Conservation (phyloP, 2,113 vertebrate genomes). For the Gasterosteus nipponicus region DNA sequence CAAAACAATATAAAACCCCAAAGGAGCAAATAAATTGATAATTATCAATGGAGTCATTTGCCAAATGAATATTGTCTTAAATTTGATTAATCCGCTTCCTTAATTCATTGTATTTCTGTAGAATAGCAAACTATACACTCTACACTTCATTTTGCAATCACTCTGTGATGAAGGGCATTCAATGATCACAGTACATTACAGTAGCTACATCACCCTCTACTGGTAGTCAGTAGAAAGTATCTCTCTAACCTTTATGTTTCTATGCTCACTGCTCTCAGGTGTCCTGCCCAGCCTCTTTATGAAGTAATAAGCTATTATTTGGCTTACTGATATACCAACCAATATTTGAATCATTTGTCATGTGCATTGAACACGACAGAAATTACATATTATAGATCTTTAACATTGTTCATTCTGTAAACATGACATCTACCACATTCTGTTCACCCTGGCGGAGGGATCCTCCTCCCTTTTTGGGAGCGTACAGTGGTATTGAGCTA, state of each 20-base stretch:
- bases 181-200: neutral
- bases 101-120: neutral
- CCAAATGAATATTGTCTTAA: neutral
- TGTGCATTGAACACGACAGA: no score
- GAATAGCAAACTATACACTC: neutral
- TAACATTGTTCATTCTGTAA: no score
- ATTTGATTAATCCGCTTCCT: neutral
- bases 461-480: neutral
- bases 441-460: no score
- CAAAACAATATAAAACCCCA: neutral
- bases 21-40: neutral
- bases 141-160: no score
- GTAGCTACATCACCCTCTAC: neutral
- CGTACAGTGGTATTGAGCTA: neutral
- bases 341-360: no score
- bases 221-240: neutral
- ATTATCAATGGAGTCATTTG: neutral
- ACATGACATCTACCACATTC: no score
- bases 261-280: neutral
- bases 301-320: no score
- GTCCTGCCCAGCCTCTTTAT: neutral
- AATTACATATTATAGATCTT: no score
- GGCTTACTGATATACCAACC: no score
- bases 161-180: neutral
- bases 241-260: neutral